These are phyloP conservation scores for Conopomorpha cramerella DNA, from an alignment of 1,140 invertebrate species.

Conservation along the genomic window DNA sequence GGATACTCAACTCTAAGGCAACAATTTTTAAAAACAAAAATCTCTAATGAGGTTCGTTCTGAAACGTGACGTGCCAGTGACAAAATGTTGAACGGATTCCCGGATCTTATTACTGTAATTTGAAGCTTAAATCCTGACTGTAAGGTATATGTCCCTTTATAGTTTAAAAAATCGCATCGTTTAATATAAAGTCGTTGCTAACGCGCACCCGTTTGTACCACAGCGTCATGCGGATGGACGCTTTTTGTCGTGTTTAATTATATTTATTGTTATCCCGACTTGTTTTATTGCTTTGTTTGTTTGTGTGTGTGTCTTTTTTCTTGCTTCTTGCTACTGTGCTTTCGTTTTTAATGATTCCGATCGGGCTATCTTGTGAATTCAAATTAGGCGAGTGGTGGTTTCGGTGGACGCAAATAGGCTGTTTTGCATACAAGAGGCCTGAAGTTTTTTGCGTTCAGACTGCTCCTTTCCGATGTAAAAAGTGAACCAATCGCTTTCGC, in stretches of 20 bases:
- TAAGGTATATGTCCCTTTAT: slow-evolving; percentile 14
- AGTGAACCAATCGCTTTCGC: no score
- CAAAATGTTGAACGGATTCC: slow-evolving; percentile 39
- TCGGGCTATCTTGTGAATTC: slow-evolving; percentile 39
- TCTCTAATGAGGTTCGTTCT: slow-evolving; percentile 31
- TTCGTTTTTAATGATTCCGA: slow-evolving; percentile 41
- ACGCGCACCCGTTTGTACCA: slow-evolving; percentile 30
- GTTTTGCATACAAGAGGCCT: slow-evolving; percentile 37
- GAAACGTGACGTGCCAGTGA: slow-evolving; percentile 34
- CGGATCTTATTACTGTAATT: slow-evolving; percentile 9
- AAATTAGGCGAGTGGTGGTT: slow-evolving; percentile 47
- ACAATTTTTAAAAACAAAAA: slow-evolving; percentile 28
- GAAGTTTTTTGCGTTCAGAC: no score
- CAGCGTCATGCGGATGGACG: slow-evolving; percentile 39
- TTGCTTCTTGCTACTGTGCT: slow-evolving; percentile 49
- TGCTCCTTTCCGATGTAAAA: no score
- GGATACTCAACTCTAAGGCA: slow-evolving; percentile 20
- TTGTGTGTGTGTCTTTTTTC: no score
- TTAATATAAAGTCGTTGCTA: slow-evolving; percentile 33
- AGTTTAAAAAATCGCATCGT: slow-evolving; percentile 13
- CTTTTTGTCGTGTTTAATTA: slow-evolving; percentile 56
- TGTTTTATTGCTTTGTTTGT: slow-evolving; percentile 51
- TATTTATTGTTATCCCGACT: slow-evolving; percentile 56
- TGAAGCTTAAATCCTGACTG: slow-evolving; percentile 10
- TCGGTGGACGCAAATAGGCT: slow-evolving; percentile 45